Evolutionary conservation across 2,888 invertebrate species (phyloP), one percentile per base, ranked within the genome.

Genomic region (Phortica magna): DNA sequence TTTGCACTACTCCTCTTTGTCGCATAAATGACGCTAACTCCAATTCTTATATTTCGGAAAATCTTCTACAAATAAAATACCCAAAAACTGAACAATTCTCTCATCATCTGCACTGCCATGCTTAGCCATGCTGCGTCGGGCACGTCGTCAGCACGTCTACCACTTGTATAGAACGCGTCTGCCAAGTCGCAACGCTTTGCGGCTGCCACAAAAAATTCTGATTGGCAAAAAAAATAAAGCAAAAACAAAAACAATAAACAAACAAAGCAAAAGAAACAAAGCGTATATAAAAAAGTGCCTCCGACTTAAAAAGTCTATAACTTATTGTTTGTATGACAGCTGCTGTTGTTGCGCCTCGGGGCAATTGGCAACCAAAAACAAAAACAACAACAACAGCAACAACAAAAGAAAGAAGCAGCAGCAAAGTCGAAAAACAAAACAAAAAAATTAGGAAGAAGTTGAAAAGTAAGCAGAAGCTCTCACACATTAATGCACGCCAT

Each of bases 241-340:
- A 61, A 61, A 61, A 61, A 1, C 3, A 61, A 61, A 22, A 9
- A 31, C 31, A 31, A 31, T 9, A 48, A 14, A 48, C 48, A 48
- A 48, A 9, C 10, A 48, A 48, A 48, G 14, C 3, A 48, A 2
- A 9, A 48, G 48, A 7, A 57, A 57, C 57, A 57, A 57, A 57
- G 19, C 19, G n/a, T 57, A 17, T 19, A 9, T n/a, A n/a, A n/a
- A 57, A 57, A 31, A 31, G 31, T 31, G 1, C 31, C 31, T 31
- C 48, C 48, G 48, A 48, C 57, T 73, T 41, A 22, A 22, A 73
- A 75, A 39, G 77, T 77, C 77, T 75, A 65, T 55, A 7, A 57
- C 12, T 48, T 42, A 61, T 41, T 55, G 31, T 67, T 55, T 57
- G 71, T 31, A 70, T 70, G 42, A 61, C 73, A 61, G 71, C 22